Evolutionary conservation across 2,888 invertebrate species (phyloP).

Genomic region (Smittia aterrima): DNA sequence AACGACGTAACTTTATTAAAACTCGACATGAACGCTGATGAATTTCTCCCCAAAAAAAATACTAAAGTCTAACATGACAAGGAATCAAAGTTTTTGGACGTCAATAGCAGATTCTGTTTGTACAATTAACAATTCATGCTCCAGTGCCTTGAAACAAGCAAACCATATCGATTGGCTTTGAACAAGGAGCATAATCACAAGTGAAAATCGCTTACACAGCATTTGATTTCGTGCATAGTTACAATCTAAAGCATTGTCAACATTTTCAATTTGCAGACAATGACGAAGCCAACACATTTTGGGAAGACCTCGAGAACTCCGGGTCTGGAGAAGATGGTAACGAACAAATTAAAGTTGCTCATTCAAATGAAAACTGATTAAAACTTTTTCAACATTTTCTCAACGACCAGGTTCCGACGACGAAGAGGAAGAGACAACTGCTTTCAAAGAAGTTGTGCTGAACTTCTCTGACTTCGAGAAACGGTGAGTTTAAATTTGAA

Average conservation of each 20-base stretch:
- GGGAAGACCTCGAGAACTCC: conserved; percentile 1
- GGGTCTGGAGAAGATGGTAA: not conserved
- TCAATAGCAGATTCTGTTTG: no score
- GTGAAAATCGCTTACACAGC: no score
- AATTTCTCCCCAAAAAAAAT: no score
- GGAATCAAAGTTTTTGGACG: no score
- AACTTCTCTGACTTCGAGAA: conserved; percentile 27
- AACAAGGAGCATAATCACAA: no score
- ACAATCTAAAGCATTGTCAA: not conserved
- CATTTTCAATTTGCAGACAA: not conserved
- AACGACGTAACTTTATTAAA: no score
- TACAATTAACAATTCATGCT: no score
- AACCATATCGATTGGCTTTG: no score
- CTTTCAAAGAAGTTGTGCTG: conserved; percentile 31
- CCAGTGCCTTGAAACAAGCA: no score
- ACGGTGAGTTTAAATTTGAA: conserved; percentile 4
- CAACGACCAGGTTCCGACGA: conserved; percentile 45
- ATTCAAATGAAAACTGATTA: not conserved
- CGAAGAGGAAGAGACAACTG: conserved; percentile 56
- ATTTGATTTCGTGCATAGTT: not conserved
- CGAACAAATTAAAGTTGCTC: not conserved
- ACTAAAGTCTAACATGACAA: no score
- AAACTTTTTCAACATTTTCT: not conserved
- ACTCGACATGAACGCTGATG: no score
- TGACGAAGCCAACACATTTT: not conserved